Evolutionary conservation across 2,797 vertebrate species (phyloP).

Genomic region (Cercopithecus diana): DNA sequence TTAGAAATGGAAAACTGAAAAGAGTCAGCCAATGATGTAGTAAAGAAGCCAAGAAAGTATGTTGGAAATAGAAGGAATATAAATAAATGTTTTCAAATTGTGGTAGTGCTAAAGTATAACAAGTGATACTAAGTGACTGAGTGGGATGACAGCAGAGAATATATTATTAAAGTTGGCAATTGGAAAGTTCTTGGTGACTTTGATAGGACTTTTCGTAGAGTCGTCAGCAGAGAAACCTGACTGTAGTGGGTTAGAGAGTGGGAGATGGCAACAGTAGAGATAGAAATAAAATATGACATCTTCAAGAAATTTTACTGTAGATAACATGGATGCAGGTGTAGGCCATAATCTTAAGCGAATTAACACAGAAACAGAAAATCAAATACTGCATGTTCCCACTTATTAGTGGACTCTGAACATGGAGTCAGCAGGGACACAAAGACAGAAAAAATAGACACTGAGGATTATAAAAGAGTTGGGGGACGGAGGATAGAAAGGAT

Average conservation of each 20-base stretch:
- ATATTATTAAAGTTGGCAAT: neutral
- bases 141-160: neutral
- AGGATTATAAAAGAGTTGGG: too few relatives aligned
- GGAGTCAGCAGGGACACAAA: too few relatives aligned
- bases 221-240: neutral
- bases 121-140: neutral
- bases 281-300: neutral
- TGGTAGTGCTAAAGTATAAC: neutral
- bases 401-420: too few relatives aligned
- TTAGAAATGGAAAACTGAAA: neutral
- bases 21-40: neutral
- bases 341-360: too few relatives aligned
- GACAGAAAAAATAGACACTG: too few relatives aligned
- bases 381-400: too few relatives aligned
- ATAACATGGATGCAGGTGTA: too few relatives aligned
- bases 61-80: neutral
- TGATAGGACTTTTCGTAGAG: neutral
- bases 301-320: neutral
- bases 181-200: accelerated
- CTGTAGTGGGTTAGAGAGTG: accelerated
- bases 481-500: too few relatives aligned
- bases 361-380: too few relatives aligned
- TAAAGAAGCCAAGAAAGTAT: neutral
- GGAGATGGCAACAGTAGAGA: neutral
- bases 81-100: neutral